phyloP scores from a whole-genome alignment of 2,797 vertebrate genomes.

The Anguilla megastoma region DNA sequence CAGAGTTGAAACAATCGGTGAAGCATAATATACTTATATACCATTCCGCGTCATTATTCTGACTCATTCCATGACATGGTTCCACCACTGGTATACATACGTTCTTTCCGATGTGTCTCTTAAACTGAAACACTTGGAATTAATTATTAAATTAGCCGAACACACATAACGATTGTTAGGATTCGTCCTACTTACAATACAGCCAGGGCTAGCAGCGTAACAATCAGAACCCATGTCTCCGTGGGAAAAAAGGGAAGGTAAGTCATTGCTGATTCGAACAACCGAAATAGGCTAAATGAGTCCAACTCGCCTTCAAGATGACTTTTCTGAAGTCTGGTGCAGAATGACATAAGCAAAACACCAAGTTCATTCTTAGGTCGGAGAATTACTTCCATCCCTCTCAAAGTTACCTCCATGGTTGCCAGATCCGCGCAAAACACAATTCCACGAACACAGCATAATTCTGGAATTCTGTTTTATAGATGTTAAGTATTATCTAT shows the following conservation, averaged over 20 bases:
- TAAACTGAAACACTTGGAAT: not conserved
- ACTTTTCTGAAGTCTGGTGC: not conserved
- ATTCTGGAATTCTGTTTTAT: not conserved
- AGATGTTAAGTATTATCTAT: not conserved
- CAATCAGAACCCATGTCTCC: conserved; percentile 9
- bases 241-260: not conserved
- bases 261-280: not conserved
- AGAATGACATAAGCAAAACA: not conserved
- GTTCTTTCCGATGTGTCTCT: not conserved
- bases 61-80: no score
- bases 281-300: not conserved
- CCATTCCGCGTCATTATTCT: not conserved
- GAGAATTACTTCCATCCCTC: not conserved
- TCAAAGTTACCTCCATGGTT: not conserved
- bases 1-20: no score
- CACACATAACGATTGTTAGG: not conserved
- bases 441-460: not conserved
- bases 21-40: no score
- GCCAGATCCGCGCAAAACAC: not conserved
- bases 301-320: not conserved
- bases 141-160: not conserved
- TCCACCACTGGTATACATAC: not conserved
- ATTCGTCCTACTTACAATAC: conserved; percentile 3
- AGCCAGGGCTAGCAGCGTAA: not conserved
- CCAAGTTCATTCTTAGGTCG: no score